Evolutionary conservation across 2,888 invertebrate genomes (phyloP).

Genomic region (Selenia dentaria): DNA sequence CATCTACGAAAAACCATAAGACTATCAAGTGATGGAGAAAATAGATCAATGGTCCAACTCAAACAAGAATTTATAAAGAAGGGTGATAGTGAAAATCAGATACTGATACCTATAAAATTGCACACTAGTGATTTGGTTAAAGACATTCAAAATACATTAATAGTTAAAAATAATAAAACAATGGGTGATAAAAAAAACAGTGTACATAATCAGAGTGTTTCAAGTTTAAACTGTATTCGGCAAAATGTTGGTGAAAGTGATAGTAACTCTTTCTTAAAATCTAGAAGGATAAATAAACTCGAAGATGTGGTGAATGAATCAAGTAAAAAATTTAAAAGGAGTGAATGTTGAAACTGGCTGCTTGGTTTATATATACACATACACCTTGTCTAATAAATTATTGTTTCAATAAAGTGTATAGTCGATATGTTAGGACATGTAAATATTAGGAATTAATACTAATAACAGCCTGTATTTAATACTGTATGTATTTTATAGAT

Average conservation of each 20-base stretch:
- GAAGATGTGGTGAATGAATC: slow-evolving; percentile 73
- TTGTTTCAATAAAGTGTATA: slow-evolving; percentile 75
- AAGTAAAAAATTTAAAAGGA: slow-evolving; percentile 77
- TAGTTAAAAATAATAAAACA: slow-evolving; percentile 77
- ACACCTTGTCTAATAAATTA: slow-evolving; percentile 75
- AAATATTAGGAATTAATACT: slow-evolving; percentile 74
- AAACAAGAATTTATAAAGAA: slow-evolving; percentile 74
- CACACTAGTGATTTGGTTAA: slow-evolving; percentile 75
- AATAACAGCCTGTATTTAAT: slow-evolving; percentile 78
- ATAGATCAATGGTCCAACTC: slow-evolving; percentile 72
- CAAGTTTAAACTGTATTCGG: slow-evolving; percentile 74
- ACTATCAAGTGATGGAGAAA: slow-evolving; percentile 74
- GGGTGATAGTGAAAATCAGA: slow-evolving; percentile 75
- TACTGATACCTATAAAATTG: slow-evolving; percentile 73
- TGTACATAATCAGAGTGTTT: slow-evolving; percentile 79
- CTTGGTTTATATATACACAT: slow-evolving; percentile 58
- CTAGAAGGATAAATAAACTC: slow-evolving; percentile 70
- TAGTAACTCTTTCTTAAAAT: slow-evolving; percentile 69
- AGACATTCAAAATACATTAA: slow-evolving; percentile 79
- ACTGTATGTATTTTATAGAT: slow-evolving; percentile 75
- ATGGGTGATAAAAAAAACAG: slow-evolving; percentile 79
- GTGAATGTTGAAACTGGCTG: slow-evolving; percentile 71
- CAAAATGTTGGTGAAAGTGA: slow-evolving; percentile 75
- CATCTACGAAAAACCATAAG: slow-evolving; percentile 74
- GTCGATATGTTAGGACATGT: slow-evolving; percentile 67